Conservation (phyloP, 1,140 invertebrate genomes). For the Scylla paramamosain region DNA sequence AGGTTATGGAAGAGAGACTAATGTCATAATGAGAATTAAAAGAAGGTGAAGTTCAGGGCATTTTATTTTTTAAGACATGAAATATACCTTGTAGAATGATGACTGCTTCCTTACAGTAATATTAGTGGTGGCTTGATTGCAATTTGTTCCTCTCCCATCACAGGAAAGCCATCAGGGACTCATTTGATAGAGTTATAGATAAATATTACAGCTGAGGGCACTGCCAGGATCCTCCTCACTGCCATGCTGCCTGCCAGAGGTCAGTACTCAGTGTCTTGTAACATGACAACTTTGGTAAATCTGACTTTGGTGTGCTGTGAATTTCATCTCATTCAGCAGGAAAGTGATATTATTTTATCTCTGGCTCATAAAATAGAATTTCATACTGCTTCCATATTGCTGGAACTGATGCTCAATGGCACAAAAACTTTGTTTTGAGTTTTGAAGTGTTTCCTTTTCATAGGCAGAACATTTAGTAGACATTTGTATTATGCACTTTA, state of each 20-base stretch:
- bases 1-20: no score
- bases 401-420: not conserved
- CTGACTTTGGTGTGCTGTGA: not conserved
- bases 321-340: not conserved
- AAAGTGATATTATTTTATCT: not conserved
- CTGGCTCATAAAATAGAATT: not conserved
- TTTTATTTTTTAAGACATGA: no score
- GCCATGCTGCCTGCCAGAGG: not conserved
- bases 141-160: not conserved
- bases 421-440: not conserved
- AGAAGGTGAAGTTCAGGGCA: no score
- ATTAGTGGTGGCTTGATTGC: not conserved
- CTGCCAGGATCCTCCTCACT: not conserved
- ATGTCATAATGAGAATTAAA: no score
- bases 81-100: no score
- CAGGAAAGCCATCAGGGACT: constrained; percentile 66
- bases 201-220: constrained; percentile 62
- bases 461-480: not conserved
- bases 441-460: not conserved
- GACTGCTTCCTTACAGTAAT: not conserved
- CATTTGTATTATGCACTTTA: not conserved
- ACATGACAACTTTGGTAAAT: not conserved
- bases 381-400: not conserved
- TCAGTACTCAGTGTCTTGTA: not conserved
- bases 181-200: constrained; percentile 56